Evolutionary conservation across 2,113 vertebrate genomes (phyloP), one percentile per base, ranked within the genome.

Genomic region (Psilopogon haemacephalus): DNA sequence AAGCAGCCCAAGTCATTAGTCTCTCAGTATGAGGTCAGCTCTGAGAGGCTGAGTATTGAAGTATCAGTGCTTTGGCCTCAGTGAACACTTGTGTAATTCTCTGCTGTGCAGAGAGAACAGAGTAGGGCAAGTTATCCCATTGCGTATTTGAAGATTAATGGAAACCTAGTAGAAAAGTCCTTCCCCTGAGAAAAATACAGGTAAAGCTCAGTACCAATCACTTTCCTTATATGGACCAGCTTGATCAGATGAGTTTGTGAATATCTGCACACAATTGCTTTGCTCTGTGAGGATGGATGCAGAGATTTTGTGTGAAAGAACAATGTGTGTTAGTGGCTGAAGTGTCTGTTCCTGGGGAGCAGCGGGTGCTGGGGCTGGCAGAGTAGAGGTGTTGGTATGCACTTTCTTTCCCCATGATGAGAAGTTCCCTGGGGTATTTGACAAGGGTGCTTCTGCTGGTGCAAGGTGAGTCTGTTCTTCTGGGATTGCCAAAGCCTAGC

Each of bases 191-290:
- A 52, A 74, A 79, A 71, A 21, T 8, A 21, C 5, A 23, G 11
- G 14, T 54, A 40, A 48, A 40, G 8, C 27, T 81, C 33, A 63
- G 5, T 62, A 46, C 11, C 19, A 63, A 4, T 26, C 0, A 0
- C 15, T 65, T 58, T 35, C 24, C 1, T 56, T 37, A 12, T 11
- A 33, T 73, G 56, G 24, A 80, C 35, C 24, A 46, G 5, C 26
- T 52, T 64, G 33, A 8, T 37, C 12, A 10, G 27, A 55, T 50
- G 13, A 38, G 8, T 6, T 35, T 3, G 1, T 1, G 0, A 14
- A 27, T 10, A 30, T 12, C 6, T 65, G 15, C 40, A 12, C 0
- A 2, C 10, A 48, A 9, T 12, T 54, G 52, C 0, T 0, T 27
- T 42, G 15, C 17, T 26, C 44, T 44, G 30, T 62, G 69, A 48